A percentile compares a stretch with the other conserved stretches of the same genome.
Conservation (phyloP, 2,113 vertebrate species). For the Vireo altiloquus region DNA sequence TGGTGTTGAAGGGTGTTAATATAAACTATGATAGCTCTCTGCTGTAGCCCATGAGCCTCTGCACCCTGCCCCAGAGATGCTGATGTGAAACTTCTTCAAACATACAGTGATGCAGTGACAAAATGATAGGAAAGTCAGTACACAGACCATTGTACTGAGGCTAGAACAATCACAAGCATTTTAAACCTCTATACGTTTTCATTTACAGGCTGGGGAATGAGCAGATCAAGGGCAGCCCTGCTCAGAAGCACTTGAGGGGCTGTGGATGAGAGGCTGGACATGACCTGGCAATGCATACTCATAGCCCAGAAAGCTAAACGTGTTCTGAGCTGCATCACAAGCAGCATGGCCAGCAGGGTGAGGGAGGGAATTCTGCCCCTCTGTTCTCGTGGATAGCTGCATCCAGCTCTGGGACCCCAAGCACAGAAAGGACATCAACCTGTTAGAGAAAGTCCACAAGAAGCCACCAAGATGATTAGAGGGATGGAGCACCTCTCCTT, state of each 20-base stretch:
- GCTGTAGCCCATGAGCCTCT: fast-evolving
- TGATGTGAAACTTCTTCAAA: not conserved
- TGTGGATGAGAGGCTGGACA: not conserved
- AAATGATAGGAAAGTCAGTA: not conserved
- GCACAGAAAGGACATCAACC: not conserved
- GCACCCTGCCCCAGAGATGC: not conserved
- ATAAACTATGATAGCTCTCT: not conserved
- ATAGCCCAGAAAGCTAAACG: fast-evolving
- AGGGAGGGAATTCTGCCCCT: not conserved
- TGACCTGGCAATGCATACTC: not conserved
- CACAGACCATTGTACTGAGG: not conserved
- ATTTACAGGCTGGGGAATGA: not conserved
- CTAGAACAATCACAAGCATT: not conserved
- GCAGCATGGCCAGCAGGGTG: fast-evolving
- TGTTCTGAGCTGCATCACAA: not conserved
- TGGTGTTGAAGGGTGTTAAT: not conserved
- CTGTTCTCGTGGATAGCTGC: not conserved
- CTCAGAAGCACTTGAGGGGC: fast-evolving
- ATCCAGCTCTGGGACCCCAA: not conserved
- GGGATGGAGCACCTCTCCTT: not conserved
- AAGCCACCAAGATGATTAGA: not conserved
- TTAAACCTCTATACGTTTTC: not conserved
- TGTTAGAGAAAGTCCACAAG: not conserved
- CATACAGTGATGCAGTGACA: not conserved
- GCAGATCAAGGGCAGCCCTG: not conserved